These are phyloP conservation scores for Eupithecia dodoneata DNA, from an alignment of 2,888 invertebrate species.

Conservation along the genomic window DNA sequence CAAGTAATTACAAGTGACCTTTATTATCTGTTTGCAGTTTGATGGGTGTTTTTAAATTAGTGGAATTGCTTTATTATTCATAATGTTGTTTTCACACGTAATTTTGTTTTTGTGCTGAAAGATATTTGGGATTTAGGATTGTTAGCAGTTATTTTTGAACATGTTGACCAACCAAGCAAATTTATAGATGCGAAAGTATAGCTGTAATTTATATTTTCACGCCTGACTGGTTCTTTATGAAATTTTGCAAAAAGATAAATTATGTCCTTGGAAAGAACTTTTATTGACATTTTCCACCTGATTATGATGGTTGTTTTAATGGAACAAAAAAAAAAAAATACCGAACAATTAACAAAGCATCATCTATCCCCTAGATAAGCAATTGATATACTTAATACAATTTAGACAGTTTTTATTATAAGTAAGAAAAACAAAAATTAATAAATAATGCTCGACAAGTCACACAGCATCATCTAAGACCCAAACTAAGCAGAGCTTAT, in stretches of 20 bases:
- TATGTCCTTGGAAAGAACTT: background rate
- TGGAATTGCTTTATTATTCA: conserved; percentile 26
- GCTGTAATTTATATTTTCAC: background rate
- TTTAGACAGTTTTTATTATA: no score
- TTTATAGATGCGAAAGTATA: background rate
- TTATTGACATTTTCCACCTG: background rate
- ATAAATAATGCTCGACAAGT: background rate
- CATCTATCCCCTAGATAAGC: no score
- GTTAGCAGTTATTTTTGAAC: background rate
- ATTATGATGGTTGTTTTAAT: no score
- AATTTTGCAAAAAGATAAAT: background rate
- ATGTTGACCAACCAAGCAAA: background rate
- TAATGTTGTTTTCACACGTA: conserved; percentile 21
- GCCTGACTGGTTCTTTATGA: background rate
- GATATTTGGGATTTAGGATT: background rate
- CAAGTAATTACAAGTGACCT: conserved; percentile 51
- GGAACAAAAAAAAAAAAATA: no score
- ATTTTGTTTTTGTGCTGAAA: conserved; percentile 10
- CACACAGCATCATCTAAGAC: background rate
- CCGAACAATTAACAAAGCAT: no score
- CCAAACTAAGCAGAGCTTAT: background rate
- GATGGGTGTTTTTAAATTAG: conserved; percentile 36
- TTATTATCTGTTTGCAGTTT: conserved; percentile 39
- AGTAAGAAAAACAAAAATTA: no score
- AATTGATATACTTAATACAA: no score